Percentiles rank a stretch among this genome's conserved stretches.
phyloP scores from a whole-genome alignment of 2,797 vertebrate genomes.

The Borostomias antarcticus region DNA sequence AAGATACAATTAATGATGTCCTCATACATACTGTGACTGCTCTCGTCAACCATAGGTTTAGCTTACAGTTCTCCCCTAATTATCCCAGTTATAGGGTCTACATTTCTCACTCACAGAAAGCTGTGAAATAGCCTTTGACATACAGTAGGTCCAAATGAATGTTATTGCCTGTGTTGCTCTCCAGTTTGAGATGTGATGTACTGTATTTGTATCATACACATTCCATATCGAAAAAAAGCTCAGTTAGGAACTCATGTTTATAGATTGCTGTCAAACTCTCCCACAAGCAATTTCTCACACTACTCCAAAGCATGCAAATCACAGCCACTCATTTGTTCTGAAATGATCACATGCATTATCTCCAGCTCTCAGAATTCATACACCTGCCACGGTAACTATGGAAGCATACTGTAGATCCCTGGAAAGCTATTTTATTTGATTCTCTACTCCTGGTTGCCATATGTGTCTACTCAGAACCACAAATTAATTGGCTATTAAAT shows the following conservation, averaged over 20 bases:
- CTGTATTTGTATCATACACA: not conserved
- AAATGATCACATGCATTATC: not conserved
- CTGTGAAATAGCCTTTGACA: not conserved
- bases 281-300: not conserved
- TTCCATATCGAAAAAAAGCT: not conserved
- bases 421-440: slow-evolving; percentile 10
- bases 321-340: not conserved
- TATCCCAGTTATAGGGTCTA: too few species aligned
- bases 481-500: slow-evolving; percentile 26
- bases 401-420: too few species aligned
- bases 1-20: slow-evolving; percentile 11
- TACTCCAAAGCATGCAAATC: slow-evolving; percentile 1
- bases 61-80: not conserved
- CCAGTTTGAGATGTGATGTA: not conserved
- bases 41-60: not conserved
- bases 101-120: not conserved
- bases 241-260: slow-evolving; percentile 7
- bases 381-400: slow-evolving; percentile 9
- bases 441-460: not conserved
- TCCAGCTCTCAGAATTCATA: slow-evolving; percentile 4
- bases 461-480: slow-evolving; percentile 6
- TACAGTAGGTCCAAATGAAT: not conserved
- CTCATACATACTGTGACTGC: not conserved
- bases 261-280: slow-evolving; percentile 3
- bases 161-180: not conserved